Percentiles rank a stretch among this genome's conserved stretches.
Conservation (phyloP, 2,797 vertebrate genomes). For the Xyrichtys novacula region DNA sequence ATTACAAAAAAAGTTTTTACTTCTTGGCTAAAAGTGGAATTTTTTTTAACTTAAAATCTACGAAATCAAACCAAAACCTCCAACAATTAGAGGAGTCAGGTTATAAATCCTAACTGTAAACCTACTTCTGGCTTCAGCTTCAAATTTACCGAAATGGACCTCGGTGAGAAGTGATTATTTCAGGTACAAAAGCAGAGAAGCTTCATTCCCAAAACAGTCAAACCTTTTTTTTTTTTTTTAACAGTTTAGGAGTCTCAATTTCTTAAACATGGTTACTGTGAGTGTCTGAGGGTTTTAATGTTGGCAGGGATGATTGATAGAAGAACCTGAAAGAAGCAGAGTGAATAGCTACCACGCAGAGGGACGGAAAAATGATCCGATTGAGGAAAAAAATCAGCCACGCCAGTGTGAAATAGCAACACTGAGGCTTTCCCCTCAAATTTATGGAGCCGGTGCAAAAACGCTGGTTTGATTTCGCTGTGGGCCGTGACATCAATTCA, state of each 20-base stretch:
- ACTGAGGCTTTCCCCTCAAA: conserved; percentile 4
- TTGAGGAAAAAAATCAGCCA: conserved; percentile 31
- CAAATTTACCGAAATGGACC: not conserved
- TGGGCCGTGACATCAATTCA: not conserved
- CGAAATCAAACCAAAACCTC: no score
- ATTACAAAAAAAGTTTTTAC: no score
- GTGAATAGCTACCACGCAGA: conserved; percentile 21
- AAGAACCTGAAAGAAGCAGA: conserved; percentile 26
- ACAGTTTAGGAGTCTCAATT: not conserved
- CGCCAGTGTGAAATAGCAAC: conserved; percentile 6
- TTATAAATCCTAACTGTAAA: not conserved
- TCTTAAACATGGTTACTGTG: conserved; percentile 10
- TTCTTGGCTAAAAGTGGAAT: no score
- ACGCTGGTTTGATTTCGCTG: conserved; percentile 8
- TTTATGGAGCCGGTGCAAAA: not conserved
- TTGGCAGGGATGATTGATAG: conserved; percentile 13
- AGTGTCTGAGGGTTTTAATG: conserved; percentile 10
- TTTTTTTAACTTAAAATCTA: no score
- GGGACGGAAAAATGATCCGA: conserved; percentile 43
- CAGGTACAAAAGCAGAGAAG: not conserved
- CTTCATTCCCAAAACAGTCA: not conserved
- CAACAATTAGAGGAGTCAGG: not conserved
- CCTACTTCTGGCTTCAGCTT: not conserved
- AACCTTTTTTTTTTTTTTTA: conserved; percentile 6
- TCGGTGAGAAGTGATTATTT: not conserved